Evolutionary conservation across 2,888 invertebrate genomes (phyloP).

Genomic region (Heliconius ethilla): DNA sequence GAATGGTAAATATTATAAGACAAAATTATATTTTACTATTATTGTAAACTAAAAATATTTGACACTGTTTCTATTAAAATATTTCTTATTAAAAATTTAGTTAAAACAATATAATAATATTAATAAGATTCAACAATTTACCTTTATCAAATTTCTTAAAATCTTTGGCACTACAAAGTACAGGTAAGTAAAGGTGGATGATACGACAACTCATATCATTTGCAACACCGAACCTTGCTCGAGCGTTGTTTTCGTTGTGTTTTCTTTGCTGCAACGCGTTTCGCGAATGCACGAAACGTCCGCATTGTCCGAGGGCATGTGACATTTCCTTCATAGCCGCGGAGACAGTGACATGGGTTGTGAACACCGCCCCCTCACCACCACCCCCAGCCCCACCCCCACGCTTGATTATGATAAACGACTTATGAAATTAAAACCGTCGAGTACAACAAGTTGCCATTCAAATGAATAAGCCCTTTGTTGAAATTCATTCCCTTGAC

Average conservation of each 20-base stretch:
- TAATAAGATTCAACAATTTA: neutral
- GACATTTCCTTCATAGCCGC: conserved; percentile 69
- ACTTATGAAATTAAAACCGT: conserved; percentile 82
- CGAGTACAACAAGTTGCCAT: conserved; percentile 79
- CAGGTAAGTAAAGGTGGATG: conserved; percentile 20
- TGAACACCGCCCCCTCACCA: conserved; percentile 48
- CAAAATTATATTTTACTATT: neutral
- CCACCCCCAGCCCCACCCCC: conserved; percentile 46
- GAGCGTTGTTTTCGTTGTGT: conserved; percentile 38
- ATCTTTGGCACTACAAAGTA: conserved; percentile 27
- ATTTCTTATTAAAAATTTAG: neutral
- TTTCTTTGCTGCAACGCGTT: conserved; percentile 45
- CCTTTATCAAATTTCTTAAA: neutral
- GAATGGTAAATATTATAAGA: neutral
- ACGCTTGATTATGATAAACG: conserved; percentile 81
- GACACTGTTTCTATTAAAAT: neutral
- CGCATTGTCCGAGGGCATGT: conserved; percentile 73
- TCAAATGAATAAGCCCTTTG: conserved; percentile 79
- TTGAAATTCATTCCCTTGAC: conserved; percentile 80
- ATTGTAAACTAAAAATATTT: neutral
- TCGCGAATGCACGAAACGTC: conserved; percentile 58
- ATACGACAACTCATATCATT: conserved; percentile 38
- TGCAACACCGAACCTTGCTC: conserved; percentile 34
- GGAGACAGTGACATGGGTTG: conserved; percentile 79
- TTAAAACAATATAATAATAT: neutral